These are phyloP conservation scores for Odontothrips loti DNA, from an alignment of 2,888 invertebrate genomes.

Conservation along the genomic window DNA sequence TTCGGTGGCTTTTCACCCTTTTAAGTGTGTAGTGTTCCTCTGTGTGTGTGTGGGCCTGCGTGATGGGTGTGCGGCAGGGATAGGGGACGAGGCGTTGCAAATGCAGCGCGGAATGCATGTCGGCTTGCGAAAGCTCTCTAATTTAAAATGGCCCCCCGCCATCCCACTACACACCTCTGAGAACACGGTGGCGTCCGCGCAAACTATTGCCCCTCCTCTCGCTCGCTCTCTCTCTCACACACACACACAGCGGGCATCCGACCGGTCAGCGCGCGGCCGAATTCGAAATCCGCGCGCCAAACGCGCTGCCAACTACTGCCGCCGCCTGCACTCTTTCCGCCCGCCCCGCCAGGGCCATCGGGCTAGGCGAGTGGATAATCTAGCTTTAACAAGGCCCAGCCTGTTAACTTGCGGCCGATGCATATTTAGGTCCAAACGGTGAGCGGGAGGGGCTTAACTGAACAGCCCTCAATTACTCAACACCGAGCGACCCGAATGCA, in stretches of 20 bases:
- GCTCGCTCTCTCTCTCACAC: neutral
- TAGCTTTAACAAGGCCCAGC: conserved; percentile 13
- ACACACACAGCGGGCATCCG: too few relatives aligned
- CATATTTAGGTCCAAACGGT: neutral
- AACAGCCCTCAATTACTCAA: neutral
- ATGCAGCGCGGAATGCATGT: neutral
- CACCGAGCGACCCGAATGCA: neutral
- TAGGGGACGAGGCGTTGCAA: neutral
- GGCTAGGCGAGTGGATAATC: neutral
- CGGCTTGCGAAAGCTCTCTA: neutral
- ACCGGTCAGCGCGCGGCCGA: too few relatives aligned
- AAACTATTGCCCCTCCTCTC: too few relatives aligned
- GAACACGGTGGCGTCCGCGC: neutral
- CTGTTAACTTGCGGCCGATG: neutral
- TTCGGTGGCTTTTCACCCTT: neutral
- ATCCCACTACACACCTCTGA: neutral
- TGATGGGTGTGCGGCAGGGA: neutral
- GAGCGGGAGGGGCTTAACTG: neutral
- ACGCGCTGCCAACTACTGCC: too few relatives aligned
- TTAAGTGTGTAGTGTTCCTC: neutral
- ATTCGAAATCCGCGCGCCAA: too few relatives aligned
- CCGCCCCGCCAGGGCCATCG: neutral
- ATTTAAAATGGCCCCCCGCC: neutral
- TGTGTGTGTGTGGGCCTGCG: neutral
- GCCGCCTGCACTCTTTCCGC: too few relatives aligned